These are phyloP conservation scores for Onychomys arenicola DNA, from an alignment of 2,797 vertebrate species.

Conservation along the genomic window DNA sequence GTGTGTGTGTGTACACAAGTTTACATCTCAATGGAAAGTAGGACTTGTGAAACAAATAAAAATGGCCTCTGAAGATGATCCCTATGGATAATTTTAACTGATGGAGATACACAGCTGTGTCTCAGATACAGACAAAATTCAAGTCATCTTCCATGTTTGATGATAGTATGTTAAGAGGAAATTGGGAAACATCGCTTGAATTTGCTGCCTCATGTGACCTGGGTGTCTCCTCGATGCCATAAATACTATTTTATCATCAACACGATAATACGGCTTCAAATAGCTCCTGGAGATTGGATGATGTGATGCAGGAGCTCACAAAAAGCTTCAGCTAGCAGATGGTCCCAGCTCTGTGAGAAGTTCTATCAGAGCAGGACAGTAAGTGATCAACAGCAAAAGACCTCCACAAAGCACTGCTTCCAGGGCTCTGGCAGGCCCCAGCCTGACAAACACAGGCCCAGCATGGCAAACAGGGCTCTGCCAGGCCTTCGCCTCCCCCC, in stretches of 20 bases:
- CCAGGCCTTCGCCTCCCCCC: no score
- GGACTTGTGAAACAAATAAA: not conserved
- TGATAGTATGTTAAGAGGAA: not conserved
- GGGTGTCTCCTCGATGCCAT: not conserved
- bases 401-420: not conserved
- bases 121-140: not conserved
- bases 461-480: no score
- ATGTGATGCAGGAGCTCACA: rapidly evolving
- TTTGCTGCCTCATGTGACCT: not conserved
- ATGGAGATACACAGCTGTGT: not conserved
- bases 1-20: no score
- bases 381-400: not conserved
- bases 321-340: not conserved
- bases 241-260: not conserved
- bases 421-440: no score
- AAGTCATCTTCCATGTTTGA: not conserved
- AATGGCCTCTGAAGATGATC: no score
- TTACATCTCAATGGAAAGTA: not conserved
- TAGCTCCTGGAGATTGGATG: not conserved
- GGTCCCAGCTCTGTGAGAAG: not conserved
- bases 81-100: not conserved
- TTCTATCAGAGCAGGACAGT: rapidly evolving
- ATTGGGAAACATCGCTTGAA: not conserved
- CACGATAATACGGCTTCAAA: not conserved
- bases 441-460: no score